Evolutionary conservation across 2,113 vertebrate genomes (phyloP), one percentile per base, ranked within the genome.

Genomic region (Gymnarchus niloticus): DNA sequence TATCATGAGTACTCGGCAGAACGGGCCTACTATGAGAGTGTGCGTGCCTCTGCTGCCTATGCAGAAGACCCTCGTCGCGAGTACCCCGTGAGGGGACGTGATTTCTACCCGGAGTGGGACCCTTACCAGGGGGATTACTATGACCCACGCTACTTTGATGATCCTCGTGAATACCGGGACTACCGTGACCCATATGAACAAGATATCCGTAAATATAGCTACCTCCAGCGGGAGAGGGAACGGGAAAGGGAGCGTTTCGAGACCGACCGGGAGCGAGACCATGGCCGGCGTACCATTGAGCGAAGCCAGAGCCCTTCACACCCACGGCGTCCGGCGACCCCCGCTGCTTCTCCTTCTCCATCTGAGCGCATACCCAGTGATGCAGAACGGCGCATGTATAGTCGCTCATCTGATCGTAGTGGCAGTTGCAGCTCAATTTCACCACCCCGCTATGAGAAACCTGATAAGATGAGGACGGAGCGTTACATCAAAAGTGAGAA

Each of bases 131-230:
- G 95, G 78, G 97, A 99, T 56, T 98, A 97, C 90, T 99, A 97
- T 23, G 98, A 99, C 87, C 96, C 97, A 1, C 96, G 97, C 0
- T 99, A 97, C 88, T 97, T 99, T 0, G 98, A 99, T 0, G 97
- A 99, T 51, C 96, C 96, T 1, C 95, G 97, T 83, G 98, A 99
- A 65, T 99, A 96, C 90, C 93, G 98, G 90, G 97, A 99, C 77
- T 99, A 96, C 84, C 93, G 98, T 87, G 98, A 99, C 89, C 97
- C 97, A 0, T 99, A 99, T 0, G 97, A 99, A 85, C 98, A 99
- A 86, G 98, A 99, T 89, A 99, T 99, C 51, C 91, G 97, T 77
- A 98, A 99, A 88, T 99, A 99, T 90, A 99, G 96, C 59, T 99
- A 98, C 88, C 95, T 98, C 88, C 98, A 99, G 52, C 94, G 98